phyloP scores from a whole-genome alignment of 2,888 invertebrate species.

The Halictus ligatus region DNA sequence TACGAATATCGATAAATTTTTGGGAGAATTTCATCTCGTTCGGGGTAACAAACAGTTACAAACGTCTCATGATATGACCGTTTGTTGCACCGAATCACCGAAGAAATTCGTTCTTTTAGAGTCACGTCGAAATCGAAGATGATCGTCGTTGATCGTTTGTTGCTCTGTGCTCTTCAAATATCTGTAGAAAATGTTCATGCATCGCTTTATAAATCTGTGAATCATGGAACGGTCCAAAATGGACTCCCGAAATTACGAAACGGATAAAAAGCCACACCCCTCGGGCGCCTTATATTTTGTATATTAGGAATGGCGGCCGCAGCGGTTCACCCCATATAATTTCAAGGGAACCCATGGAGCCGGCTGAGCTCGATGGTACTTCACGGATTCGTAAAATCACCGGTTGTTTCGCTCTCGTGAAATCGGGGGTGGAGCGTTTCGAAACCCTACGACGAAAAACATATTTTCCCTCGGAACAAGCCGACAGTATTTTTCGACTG shows the following conservation, averaged over 20 bases:
- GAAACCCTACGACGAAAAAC: conserved; percentile 13
- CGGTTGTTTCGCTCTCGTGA: conserved; percentile 50
- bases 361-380: conserved; percentile 29
- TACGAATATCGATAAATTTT: too few relatives aligned
- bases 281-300: neutral
- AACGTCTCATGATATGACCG: too few relatives aligned
- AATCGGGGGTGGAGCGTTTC: conserved; percentile 53
- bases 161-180: neutral
- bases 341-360: conserved; percentile 37
- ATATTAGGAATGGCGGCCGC: conserved; percentile 49
- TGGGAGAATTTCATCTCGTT: too few relatives aligned
- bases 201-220: neutral
- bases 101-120: too few relatives aligned
- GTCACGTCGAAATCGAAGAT: too few relatives aligned
- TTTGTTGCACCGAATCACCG: too few relatives aligned
- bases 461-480: conserved; percentile 16
- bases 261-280: neutral
- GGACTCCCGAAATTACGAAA: conserved; percentile 14
- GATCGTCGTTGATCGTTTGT: too few relatives aligned
- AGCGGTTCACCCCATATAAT: conserved; percentile 54
- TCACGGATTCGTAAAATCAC: conserved; percentile 61
- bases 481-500: neutral
- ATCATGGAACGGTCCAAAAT: neutral
- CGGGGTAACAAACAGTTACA: too few relatives aligned
- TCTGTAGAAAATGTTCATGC: neutral